These are phyloP conservation scores for Phoebastria nigripes DNA, from an alignment of 2,797 vertebrate species.

Conservation along the genomic window DNA sequence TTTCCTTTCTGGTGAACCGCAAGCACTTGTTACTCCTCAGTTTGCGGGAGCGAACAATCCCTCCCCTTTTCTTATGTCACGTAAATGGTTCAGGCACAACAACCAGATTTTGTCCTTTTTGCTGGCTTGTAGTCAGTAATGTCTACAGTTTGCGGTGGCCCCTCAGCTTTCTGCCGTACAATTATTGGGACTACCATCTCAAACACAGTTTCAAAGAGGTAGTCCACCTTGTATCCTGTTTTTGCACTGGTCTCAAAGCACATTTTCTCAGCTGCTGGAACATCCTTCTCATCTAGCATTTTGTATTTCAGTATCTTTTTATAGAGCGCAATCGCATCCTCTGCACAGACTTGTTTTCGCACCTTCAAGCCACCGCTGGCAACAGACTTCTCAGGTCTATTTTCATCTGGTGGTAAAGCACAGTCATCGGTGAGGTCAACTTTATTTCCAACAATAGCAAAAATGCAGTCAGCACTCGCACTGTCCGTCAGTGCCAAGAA, in stretches of 20 bases:
- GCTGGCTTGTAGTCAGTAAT: conserved; percentile 76
- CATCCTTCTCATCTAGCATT: conserved; percentile 84
- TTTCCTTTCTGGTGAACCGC: background rate
- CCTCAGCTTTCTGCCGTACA: conserved; percentile 82
- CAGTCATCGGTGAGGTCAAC: conserved; percentile 83
- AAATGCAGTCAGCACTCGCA: conserved; percentile 90
- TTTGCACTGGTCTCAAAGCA: conserved; percentile 98
- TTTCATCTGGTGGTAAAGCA: conserved; percentile 33
- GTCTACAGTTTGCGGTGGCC: conserved; percentile 81
- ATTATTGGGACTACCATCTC: conserved; percentile 89
- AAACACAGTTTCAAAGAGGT: conserved; percentile 90
- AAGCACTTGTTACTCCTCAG: background rate
- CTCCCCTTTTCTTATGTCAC: background rate
- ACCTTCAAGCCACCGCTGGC: conserved; percentile 23
- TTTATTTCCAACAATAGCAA: conserved; percentile 93
- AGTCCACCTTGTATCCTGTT: conserved; percentile 90
- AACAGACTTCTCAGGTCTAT: background rate
- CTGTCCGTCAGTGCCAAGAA: conserved; percentile 94
- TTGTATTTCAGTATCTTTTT: conserved; percentile 88
- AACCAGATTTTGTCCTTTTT: conserved; percentile 71
- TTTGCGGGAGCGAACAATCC: background rate
- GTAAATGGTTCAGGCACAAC: conserved; percentile 69
- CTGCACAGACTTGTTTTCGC: conserved; percentile 81
- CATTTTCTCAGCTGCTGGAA: conserved; percentile 87
- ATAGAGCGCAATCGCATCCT: conserved; percentile 87